Percentiles rank a stretch among this genome's conserved stretches.
phyloP scores from a whole-genome alignment of 2,888 invertebrate genomes.

The Panorpa germanica region DNA sequence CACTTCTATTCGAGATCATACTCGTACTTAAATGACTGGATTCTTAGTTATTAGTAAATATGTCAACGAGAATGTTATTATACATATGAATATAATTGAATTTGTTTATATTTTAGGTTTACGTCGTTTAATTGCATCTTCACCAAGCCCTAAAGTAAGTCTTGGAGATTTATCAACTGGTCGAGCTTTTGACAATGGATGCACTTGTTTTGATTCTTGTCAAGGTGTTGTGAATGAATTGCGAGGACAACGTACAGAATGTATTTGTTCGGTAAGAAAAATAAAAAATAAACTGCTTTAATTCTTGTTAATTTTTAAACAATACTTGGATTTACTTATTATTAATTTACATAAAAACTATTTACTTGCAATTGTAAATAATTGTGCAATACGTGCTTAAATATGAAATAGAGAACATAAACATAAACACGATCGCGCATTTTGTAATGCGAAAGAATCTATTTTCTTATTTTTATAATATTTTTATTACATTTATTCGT shows the following conservation, averaged over 20 bases:
- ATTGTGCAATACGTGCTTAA: no score
- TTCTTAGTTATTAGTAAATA: no score
- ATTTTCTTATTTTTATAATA: no score
- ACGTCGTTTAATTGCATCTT: constrained; percentile 16
- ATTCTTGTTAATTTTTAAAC: constrained; percentile 6
- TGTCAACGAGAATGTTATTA: constrained; percentile 2
- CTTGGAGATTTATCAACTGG: constrained; percentile 87
- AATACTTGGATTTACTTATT: no score
- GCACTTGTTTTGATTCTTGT: constrained; percentile 76
- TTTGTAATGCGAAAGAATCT: no score
- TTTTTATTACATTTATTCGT: no score
- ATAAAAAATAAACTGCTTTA: background rate
- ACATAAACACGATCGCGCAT: no score
- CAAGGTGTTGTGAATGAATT: constrained; percentile 60
- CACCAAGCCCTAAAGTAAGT: constrained; percentile 38
- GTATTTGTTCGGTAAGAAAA: constrained; percentile 49
- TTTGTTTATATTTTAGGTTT: constrained; percentile 8
- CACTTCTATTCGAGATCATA: no score
- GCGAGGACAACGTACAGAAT: constrained; percentile 55
- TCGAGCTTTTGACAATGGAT: constrained; percentile 91
- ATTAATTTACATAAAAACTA: no score
- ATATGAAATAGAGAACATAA: no score
- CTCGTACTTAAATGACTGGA: no score
- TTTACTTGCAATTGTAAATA: no score
- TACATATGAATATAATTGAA: constrained; percentile 8